phyloP scores from a whole-genome alignment of 2,888 invertebrate species.

The Villa cingulata region DNA sequence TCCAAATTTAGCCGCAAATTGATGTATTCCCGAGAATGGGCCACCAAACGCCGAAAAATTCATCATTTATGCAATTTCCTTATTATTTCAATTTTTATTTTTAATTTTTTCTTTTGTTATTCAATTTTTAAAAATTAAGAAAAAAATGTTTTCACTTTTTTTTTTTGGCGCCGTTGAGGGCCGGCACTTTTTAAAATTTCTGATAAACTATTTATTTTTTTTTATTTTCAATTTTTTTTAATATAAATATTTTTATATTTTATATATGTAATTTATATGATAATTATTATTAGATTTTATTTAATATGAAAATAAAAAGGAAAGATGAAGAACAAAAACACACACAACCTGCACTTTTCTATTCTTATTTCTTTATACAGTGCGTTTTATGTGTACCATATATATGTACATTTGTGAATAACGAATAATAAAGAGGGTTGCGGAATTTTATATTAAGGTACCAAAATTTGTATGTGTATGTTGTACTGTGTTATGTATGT shows the following conservation, averaged over 20 bases:
- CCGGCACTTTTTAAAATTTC: neutral
- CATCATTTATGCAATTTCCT: conserved; percentile 26
- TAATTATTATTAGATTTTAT: too few relatives aligned
- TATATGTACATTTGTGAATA: too few relatives aligned
- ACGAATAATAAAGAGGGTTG: neutral
- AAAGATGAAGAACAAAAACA: too few relatives aligned
- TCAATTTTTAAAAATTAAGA: neutral
- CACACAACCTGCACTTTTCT: too few relatives aligned
- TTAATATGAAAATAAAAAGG: too few relatives aligned
- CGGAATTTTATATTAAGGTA: neutral
- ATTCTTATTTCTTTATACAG: too few relatives aligned
- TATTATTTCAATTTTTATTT: neutral
- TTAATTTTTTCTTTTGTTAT: neutral
- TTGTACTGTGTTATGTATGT: too few relatives aligned
- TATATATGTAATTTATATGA: neutral
- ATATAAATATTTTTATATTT: neutral
- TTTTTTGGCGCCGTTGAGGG: neutral
- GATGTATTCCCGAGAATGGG: conserved; percentile 36
- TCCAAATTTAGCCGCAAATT: conserved; percentile 36
- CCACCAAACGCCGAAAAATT: conserved; percentile 38
- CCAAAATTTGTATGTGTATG: neutral
- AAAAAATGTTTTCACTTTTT: too few relatives aligned
- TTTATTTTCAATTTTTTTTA: neutral
- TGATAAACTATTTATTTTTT: neutral
- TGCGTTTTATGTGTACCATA: too few relatives aligned